Evolutionary conservation across 1,140 invertebrate genomes (phyloP).

Genomic region (Drosophila suzukii): DNA sequence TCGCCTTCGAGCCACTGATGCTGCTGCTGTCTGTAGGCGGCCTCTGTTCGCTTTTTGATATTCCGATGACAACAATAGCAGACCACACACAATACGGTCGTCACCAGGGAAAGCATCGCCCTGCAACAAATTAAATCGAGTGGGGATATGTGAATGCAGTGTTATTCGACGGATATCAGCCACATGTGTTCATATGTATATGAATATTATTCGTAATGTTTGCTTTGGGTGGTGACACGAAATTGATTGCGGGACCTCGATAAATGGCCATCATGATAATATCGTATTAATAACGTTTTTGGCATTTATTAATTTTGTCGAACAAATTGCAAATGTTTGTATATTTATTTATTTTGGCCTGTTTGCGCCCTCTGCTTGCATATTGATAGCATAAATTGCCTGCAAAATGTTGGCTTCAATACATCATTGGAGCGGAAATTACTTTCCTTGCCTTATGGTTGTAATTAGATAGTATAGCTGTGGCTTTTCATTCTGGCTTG

Average conservation of each 20-base stretch:
- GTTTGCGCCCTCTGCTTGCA: slow-evolving; percentile 4
- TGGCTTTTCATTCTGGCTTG: not conserved
- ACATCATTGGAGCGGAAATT: slow-evolving; percentile 37
- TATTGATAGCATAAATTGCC: slow-evolving; percentile 35
- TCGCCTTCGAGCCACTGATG: slow-evolving; percentile 87
- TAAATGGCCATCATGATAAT: slow-evolving; percentile 37
- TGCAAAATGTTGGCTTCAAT: slow-evolving; percentile 18
- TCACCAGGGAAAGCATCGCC: slow-evolving; percentile 87
- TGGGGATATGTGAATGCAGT: slow-evolving; percentile 11
- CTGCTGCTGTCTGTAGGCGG: slow-evolving; percentile 85
- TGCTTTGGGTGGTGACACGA: not conserved
- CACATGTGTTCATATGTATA: not conserved
- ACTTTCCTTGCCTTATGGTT: slow-evolving; percentile 11
- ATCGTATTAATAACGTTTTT: slow-evolving; percentile 47
- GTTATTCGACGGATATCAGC: slow-evolving; percentile 21
- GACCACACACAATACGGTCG: slow-evolving; percentile 87
- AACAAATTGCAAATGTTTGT: slow-evolving; percentile 45
- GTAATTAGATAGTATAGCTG: slow-evolving; percentile 23
- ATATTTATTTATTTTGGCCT: slow-evolving; percentile 20
- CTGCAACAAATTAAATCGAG: slow-evolving; percentile 83
- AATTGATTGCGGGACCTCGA: slow-evolving; percentile 32
- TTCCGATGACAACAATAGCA: slow-evolving; percentile 89
- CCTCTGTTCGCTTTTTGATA: slow-evolving; percentile 86
- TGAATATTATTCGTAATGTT: slow-evolving; percentile 5
- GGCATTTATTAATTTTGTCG: slow-evolving; percentile 57